Conservation (phyloP, 2,888 invertebrate genomes). For the Apamea anceps region DNA sequence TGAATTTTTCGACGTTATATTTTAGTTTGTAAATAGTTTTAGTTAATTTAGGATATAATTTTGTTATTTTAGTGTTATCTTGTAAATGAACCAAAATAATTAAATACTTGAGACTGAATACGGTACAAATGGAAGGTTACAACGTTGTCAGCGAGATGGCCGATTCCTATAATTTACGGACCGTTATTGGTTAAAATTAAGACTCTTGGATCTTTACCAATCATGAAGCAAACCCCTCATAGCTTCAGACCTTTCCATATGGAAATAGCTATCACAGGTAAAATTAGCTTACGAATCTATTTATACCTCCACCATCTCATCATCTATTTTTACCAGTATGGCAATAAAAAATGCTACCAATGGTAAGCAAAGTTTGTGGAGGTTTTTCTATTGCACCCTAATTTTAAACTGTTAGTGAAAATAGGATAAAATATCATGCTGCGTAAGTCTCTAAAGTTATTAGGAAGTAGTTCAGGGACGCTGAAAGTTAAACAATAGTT, state of each 20-base stretch:
- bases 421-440: neutral
- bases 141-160: neutral
- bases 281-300: neutral
- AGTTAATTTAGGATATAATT: no score
- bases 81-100: no score
- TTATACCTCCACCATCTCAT: no score
- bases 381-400: neutral
- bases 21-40: no score
- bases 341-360: neutral
- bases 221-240: neutral
- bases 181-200: neutral
- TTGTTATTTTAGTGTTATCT: no score
- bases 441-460: conserved; percentile 31
- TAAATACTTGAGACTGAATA: no score
- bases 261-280: neutral
- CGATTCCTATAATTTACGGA: neutral
- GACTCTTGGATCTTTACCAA: no score
- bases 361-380: neutral
- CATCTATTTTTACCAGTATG: neutral
- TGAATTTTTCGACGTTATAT: no score
- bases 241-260: neutral
- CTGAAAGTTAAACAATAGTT: conserved; percentile 26
- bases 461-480: conserved; percentile 11
- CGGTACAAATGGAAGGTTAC: no score
- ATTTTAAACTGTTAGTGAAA: neutral